Base-by-base conservation (phyloP, 2,888 invertebrate species). In the Drosophila paracracens region DNA sequence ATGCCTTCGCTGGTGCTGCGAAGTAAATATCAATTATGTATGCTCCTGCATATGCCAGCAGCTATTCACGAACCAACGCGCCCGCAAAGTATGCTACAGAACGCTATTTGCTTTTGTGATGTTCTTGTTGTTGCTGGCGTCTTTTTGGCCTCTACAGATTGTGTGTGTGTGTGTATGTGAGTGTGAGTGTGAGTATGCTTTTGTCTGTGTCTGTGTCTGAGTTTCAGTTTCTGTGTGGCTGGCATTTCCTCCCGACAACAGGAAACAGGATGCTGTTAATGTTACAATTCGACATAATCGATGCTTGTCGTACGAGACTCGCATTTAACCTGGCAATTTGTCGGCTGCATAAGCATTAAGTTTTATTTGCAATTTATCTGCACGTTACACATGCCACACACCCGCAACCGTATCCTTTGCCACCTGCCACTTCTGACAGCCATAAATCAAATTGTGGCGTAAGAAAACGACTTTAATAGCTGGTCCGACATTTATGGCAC, bases 281-380 rank as follows among this genome's bases (percentile, higher is more conserved):
- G 82, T 76, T 85, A 83, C 78, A 85, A 82, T 88, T 82, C 83
- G 76, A 84, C 84, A 84, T 86, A 88, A 88, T 89, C 89, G 89
- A 88, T 88, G 85, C 89, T 84, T 84, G 87, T 86, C 80, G 89
- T 83, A 88, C 86, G 86, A 79, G 83, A 81, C 81, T 88, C 86
- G 85, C 89, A 89, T 84, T 83, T 83, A 85, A 89, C 88, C 82
- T 85, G 80, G 75, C 85, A 83, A 84, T 89, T 89, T 89, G 84
- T 88, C 76, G 76, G 76, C 71, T 79, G 81, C 88, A 86, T 88
- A 83, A 83, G 78, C 88, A 83, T 83, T 82, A 76, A 80, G 72
- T 88, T 88, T 81, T 72, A 84, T 87, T 84, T 83, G 83, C 83
- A 88, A 77, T 75, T 85, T 83, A 81, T 83, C 86, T 70, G 27